A percentile compares a stretch with the other conserved stretches of the same genome.
phyloP scores from a whole-genome alignment of 2,113 vertebrate genomes.

The Dendropsophus ebraccatus region DNA sequence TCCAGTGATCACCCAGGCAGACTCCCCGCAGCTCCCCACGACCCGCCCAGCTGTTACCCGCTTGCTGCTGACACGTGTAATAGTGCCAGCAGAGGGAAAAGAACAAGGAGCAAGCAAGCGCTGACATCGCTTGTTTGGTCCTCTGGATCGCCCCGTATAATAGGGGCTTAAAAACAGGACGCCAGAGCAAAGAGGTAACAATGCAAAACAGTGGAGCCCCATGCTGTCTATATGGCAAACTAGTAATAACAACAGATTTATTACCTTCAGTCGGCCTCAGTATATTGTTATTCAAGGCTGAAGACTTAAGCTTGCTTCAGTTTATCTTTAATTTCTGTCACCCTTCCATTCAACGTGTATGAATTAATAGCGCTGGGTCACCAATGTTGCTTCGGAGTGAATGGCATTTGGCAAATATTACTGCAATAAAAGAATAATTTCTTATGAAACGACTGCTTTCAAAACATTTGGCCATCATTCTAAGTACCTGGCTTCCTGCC shows the following conservation, averaged over 20 bases:
- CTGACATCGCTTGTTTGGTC: too few species aligned
- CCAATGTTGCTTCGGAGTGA: slow-evolving; percentile 7
- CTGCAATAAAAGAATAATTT: slow-evolving; percentile 47
- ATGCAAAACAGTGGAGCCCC: neutral
- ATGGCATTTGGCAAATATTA: slow-evolving; percentile 43
- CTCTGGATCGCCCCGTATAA: too few species aligned
- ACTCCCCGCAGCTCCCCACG: too few species aligned
- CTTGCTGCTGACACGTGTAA: too few species aligned
- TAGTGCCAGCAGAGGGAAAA: too few species aligned
- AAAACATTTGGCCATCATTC: slow-evolving; percentile 40
- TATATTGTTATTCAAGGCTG: neutral
- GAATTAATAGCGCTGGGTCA: slow-evolving; percentile 2
- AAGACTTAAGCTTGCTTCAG: neutral
- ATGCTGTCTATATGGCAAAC: neutral
- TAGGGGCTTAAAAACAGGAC: neutral
- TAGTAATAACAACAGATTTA: neutral
- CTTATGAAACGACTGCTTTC: slow-evolving; percentile 47
- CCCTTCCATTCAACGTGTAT: neutral
- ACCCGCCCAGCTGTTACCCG: too few species aligned
- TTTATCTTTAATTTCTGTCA: neutral
- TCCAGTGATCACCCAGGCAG: too few species aligned
- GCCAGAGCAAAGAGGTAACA: neutral
- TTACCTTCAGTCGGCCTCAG: neutral
- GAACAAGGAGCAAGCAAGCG: too few species aligned
- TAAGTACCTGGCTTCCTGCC: slow-evolving; percentile 38